phyloP scores from a whole-genome alignment of 2,113 vertebrate species.

The Silurus meridionalis region DNA sequence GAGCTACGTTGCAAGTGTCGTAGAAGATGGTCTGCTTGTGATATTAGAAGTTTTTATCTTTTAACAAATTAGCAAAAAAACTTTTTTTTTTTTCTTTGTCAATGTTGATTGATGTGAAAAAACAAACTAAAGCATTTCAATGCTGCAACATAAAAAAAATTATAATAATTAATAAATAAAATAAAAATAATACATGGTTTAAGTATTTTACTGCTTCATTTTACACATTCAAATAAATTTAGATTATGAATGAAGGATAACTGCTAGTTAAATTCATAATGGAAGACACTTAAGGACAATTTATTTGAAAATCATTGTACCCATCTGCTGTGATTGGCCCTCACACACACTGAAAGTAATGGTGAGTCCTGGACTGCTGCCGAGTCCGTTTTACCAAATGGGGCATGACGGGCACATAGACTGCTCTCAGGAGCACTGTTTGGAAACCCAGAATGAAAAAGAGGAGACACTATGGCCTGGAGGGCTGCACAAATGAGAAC shows the following conservation, averaged over 20 bases:
- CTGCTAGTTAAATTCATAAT: background rate
- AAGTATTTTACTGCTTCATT: background rate
- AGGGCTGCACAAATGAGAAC: background rate
- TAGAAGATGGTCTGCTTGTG: no score
- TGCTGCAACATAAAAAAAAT: no score
- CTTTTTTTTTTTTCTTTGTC: no score
- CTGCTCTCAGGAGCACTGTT: background rate
- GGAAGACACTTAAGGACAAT: background rate
- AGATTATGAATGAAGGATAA: no score
- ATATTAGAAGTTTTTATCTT: no score
- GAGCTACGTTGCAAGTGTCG: no score
- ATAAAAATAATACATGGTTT: background rate
- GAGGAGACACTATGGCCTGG: background rate
- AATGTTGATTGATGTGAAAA: no score
- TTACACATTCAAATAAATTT: no score
- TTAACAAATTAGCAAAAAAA: no score
- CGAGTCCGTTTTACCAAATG: background rate
- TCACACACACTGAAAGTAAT: background rate
- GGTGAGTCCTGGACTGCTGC: background rate
- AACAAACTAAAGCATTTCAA: no score
- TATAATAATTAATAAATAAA: no score
- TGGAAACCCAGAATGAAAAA: conserved; percentile 2
- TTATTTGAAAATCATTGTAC: background rate
- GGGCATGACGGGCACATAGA: background rate
- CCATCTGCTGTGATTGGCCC: background rate